Evolutionary conservation across 2,113 vertebrate species (phyloP).

Genomic region (Cephalopterus ornatus): DNA sequence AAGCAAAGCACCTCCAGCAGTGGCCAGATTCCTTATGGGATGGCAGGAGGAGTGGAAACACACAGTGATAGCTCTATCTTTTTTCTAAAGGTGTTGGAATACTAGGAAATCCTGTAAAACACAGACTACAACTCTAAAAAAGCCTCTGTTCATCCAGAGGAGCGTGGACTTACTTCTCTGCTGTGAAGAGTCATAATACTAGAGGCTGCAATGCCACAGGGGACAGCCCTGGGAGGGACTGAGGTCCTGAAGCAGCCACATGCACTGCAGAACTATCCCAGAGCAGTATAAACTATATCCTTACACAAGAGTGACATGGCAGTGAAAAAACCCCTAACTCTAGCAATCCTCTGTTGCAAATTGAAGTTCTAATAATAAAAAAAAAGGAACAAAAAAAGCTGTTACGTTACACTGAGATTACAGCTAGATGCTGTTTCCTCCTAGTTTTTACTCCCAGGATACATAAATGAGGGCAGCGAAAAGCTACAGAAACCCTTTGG

Average conservation of each 20-base stretch:
- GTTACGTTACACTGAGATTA: not conserved
- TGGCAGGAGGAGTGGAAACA: not conserved
- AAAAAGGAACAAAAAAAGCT: not conserved
- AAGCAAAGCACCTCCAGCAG: not conserved
- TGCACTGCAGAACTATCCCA: not conserved
- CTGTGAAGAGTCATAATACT: not conserved
- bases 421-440: not conserved
- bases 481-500: not conserved
- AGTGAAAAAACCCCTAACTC: not conserved
- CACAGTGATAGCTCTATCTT: not conserved
- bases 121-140: not conserved
- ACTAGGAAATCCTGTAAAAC: not conserved
- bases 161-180: not conserved
- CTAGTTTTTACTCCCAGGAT: not conserved
- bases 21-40: not conserved
- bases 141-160: not conserved
- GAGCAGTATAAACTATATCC: not conserved
- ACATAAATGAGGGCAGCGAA: not conserved
- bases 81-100: not conserved
- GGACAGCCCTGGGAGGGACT: rapidly evolving
- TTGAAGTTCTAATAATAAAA: not conserved
- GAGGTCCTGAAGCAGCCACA: not conserved
- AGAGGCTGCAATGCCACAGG: not conserved
- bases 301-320: not conserved
- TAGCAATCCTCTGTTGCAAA: not conserved